Evolutionary conservation across 2,113 vertebrate genomes (phyloP).

Genomic region (Harpagus bidentatus): DNA sequence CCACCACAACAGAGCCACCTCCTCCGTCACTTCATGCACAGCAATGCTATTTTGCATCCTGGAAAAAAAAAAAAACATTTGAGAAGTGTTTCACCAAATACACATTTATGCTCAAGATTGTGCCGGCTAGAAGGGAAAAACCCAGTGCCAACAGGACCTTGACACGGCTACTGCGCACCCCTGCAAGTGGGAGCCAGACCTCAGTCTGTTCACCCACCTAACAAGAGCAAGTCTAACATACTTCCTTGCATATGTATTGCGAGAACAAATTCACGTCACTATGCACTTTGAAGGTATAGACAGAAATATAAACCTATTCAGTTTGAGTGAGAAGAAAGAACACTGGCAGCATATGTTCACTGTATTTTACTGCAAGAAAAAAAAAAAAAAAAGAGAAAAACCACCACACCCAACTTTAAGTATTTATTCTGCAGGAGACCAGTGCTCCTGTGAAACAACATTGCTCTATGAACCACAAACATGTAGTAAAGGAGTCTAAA

Average conservation of each 20-base stretch:
- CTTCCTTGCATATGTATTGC: background rate
- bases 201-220: background rate
- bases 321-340: background rate
- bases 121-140: background rate
- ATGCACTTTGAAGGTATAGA: background rate
- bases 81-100: background rate
- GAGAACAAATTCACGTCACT: background rate
- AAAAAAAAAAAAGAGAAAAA: too few relatives aligned
- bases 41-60: fast-evolving
- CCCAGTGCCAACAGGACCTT: background rate
- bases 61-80: background rate
- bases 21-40: background rate
- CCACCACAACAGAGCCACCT: fast-evolving
- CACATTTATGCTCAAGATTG: too few relatives aligned
- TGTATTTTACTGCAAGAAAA: background rate
- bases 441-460: background rate
- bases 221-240: fast-evolving
- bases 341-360: background rate
- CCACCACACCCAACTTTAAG: background rate
- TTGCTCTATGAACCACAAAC: background rate
- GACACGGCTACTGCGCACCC: fast-evolving
- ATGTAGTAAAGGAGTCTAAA: fast-evolving
- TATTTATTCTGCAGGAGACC: background rate
- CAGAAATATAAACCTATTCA: background rate
- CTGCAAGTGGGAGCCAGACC: too few relatives aligned